These are phyloP conservation scores for Petrocephalus microphthalmus DNA, from an alignment of 2,113 vertebrate genomes.

Conservation along the genomic window DNA sequence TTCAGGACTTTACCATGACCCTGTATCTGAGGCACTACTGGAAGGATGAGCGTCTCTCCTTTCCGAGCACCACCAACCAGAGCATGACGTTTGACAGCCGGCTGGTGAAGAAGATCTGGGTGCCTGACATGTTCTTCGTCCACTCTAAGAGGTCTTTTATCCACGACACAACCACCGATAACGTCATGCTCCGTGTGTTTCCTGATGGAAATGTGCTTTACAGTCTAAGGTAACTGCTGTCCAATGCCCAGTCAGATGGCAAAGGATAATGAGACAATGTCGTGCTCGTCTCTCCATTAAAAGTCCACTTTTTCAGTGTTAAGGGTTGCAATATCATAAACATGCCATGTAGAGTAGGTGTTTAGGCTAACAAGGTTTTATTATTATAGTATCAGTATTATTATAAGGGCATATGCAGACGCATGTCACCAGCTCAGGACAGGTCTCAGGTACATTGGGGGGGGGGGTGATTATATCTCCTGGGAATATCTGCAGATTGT, in stretches of 20 bases:
- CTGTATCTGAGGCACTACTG: slow-evolving; percentile 93
- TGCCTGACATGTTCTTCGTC: slow-evolving; percentile 96
- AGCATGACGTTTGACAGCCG: slow-evolving; percentile 97
- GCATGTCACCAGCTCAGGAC: background rate
- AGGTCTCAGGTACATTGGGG: background rate
- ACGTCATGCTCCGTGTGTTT: slow-evolving; percentile 91
- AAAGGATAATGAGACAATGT: background rate
- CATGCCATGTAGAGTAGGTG: background rate
- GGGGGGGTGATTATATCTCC: background rate
- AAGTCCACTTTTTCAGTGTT: background rate
- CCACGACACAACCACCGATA: slow-evolving; percentile 94
- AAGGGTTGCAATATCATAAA: background rate
- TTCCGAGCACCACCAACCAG: slow-evolving; percentile 90
- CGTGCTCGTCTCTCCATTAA: background rate
- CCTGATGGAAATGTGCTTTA: slow-evolving; percentile 94
- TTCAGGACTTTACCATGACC: slow-evolving; percentile 94
- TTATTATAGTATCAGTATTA: background rate
- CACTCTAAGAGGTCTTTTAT: slow-evolving; percentile 97
- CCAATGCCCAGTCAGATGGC: background rate
- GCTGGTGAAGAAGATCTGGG: slow-evolving; percentile 97
- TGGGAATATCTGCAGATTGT: background rate
- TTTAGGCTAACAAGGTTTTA: background rate
- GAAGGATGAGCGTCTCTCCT: slow-evolving; percentile 88
- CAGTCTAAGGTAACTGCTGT: slow-evolving; percentile 76
- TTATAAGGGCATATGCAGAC: background rate